Conservation (phyloP, 2,113 vertebrate genomes). For the Cromileptes altivelis region DNA sequence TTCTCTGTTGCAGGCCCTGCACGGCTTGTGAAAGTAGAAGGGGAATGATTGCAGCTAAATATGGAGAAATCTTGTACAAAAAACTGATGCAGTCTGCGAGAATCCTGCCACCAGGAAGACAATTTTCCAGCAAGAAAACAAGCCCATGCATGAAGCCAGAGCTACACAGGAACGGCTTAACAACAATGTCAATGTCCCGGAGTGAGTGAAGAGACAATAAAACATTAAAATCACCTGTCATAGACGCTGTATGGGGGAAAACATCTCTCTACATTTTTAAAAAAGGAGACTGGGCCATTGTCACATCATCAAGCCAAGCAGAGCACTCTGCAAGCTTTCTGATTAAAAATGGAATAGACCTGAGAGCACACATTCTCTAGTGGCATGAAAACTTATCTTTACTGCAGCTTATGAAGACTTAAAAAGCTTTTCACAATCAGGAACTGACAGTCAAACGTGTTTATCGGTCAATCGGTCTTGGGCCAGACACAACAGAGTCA, state of each 20-base stretch:
- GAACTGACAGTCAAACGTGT: background rate
- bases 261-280: too few relatives aligned
- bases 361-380: background rate
- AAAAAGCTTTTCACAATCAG: background rate
- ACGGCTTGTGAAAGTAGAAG: background rate
- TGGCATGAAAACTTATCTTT: conserved; percentile 13
- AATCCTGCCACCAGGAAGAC: background rate
- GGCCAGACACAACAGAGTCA: background rate
- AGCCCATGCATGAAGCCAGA: background rate
- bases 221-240: background rate
- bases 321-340: background rate
- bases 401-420: background rate
- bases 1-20: background rate
- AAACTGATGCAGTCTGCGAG: background rate
- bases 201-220: background rate
- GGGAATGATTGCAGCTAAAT: background rate
- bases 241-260: background rate
- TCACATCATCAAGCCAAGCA: background rate
- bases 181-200: background rate
- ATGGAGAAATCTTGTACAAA: background rate
- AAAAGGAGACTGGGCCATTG: too few relatives aligned
- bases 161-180: background rate
- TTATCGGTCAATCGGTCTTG: background rate
- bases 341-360: conserved; percentile 33
- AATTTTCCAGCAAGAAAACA: background rate